Evolutionary conservation across 2,888 invertebrate species (phyloP), one percentile per base, ranked within the genome.

Genomic region (Serripes groenlandicus): DNA sequence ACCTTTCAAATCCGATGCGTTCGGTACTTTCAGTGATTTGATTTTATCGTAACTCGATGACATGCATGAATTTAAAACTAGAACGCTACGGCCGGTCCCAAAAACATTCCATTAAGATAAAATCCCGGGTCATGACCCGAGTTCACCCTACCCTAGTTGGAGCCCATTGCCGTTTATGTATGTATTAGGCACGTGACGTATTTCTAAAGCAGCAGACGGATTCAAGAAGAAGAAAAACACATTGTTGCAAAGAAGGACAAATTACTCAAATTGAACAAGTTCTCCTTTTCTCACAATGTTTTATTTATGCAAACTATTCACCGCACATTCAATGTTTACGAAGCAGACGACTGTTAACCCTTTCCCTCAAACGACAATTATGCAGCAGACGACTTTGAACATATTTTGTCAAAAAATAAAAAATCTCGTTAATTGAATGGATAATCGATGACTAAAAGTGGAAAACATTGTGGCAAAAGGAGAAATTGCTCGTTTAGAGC

Each of bases 51-150:
- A 52, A 52, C 18, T 52, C 3, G n/a, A 42, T 42, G 11, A 42
- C 18, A 42, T 42, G 7, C 42, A 42, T 7, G 18, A 42, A 42
- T 11, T 42, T 60, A 5, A 60, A 60, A 60, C 28, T 60, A 28
- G 60, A 30, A 28, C 60, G 30, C n/a, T 3, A n/a, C 4, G 28
- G 4, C 7, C 28, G 18, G 15, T 60, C 60, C 30, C 60, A 60
- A 35, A n/a, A n/a, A 26, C 64, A 64, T 64, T 64, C 64, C 64
- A 64, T 35, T 15, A 4, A 34, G 64, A 64, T 64, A 64, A 64
- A 30, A 15, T 18, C n/a, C 64, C 18, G 21, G 64, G 64, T 64
- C 64, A 35, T 34, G 64, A 64, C 64, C 64, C 34, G 18, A 34
- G 64, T 64, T 64, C 35, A 64, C 35, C n/a, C 35, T 64, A 64